A percentile compares a stretch with the other conserved stretches of the same genome.
These are phyloP conservation scores for Nomada fucata DNA, from an alignment of 2,888 invertebrate species.

Conservation along the genomic window DNA sequence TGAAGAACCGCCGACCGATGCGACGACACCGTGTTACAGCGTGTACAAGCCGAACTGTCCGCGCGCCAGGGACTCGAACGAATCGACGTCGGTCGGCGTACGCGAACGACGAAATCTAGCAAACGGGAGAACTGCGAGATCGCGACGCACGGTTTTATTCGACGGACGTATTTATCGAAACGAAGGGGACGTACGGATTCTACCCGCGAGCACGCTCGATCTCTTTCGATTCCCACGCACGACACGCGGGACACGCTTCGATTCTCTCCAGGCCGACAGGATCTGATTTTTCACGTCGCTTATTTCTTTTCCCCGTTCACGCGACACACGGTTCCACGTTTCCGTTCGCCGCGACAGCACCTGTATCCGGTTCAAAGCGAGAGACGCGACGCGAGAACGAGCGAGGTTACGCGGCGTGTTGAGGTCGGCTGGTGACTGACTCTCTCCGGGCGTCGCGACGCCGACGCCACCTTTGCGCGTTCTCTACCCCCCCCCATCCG, in stretches of 20 bases:
- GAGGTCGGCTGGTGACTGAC: conserved; percentile 83
- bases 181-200: background rate
- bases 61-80: too few relatives aligned
- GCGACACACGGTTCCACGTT: conserved; percentile 13
- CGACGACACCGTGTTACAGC: too few relatives aligned
- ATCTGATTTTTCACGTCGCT: background rate
- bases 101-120: background rate
- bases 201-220: background rate
- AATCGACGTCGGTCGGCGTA: too few relatives aligned
- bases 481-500: conserved; percentile 29
- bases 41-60: too few relatives aligned
- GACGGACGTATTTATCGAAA: background rate
- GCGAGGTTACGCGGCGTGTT: conserved; percentile 78
- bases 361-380: conserved; percentile 19
- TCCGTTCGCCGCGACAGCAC: conserved; percentile 32
- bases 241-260: conserved; percentile 5
- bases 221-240: background rate
- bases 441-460: conserved; percentile 82
- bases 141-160: background rate
- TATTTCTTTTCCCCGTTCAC: background rate
- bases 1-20: too few relatives aligned
- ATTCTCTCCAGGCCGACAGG: background rate
- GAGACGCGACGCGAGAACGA: conserved; percentile 16
- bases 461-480: conserved; percentile 81
- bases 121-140: background rate